phyloP scores from a whole-genome alignment of 2,888 invertebrate genomes.

The Trichacis sp. region DNA sequence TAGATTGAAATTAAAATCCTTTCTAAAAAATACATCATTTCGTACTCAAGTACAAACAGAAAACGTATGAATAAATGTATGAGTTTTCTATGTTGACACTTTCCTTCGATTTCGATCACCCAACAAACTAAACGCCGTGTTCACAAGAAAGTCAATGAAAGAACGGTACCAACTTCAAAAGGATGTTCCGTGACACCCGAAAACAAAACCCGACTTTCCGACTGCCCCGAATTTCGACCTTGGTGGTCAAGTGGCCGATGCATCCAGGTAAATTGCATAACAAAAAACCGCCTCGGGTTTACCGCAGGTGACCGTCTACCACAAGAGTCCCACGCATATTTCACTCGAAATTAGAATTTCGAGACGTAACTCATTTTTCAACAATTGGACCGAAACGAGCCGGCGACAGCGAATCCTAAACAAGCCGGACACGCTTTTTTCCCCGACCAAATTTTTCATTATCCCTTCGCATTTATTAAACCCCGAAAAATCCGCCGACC shows the following conservation, averaged over 20 bases:
- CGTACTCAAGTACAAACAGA: too few relatives aligned
- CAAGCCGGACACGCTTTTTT: not conserved
- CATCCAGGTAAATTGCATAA: slow-evolving; percentile 43
- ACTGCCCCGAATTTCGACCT: slow-evolving; percentile 50
- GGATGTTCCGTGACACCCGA: slow-evolving; percentile 5
- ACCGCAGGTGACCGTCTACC: slow-evolving; percentile 30
- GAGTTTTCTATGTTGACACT: too few relatives aligned
- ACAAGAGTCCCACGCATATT: slow-evolving; percentile 62
- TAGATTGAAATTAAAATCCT: too few relatives aligned
- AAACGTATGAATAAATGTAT: too few relatives aligned
- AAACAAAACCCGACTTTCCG: slow-evolving; percentile 10
- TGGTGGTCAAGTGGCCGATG: slow-evolving; percentile 40
- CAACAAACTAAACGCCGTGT: slow-evolving; percentile 5
- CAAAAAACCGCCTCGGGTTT: slow-evolving; percentile 44
- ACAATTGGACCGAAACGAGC: slow-evolving; percentile 22
- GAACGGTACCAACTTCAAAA: not conserved
- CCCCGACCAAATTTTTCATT: slow-evolving; percentile 9
- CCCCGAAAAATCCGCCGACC: slow-evolving; percentile 30
- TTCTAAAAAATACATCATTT: too few relatives aligned
- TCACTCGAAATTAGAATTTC: slow-evolving; percentile 39
- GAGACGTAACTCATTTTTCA: slow-evolving; percentile 36
- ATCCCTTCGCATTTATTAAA: slow-evolving; percentile 21
- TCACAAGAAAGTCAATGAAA: slow-evolving; percentile 4
- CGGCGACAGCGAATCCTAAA: slow-evolving; percentile 15
- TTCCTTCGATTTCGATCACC: not conserved